Percentiles rank a stretch among this genome's conserved stretches.
Conservation (phyloP, 2,113 vertebrate species). For the Brienomyrus brachyistius region DNA sequence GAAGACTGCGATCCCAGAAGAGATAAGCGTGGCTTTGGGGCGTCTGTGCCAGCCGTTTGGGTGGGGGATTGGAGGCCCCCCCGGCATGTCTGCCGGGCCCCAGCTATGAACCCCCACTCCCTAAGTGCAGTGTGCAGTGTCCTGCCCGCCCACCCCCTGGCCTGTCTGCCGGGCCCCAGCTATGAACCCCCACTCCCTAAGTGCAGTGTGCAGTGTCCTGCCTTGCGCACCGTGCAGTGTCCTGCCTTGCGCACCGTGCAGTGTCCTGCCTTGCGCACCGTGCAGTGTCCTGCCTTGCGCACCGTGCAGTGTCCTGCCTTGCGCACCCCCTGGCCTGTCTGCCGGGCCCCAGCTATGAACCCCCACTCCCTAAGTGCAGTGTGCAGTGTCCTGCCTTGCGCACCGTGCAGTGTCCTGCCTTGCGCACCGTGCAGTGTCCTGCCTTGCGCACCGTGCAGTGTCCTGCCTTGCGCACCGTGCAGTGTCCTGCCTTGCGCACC, state of each 20-base stretch:
- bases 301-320: no score
- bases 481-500: no score
- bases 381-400: background rate
- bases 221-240: no score
- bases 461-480: no score
- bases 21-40: conserved; percentile 31
- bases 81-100: background rate
- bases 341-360: conserved; percentile 9
- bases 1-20: conserved; percentile 28
- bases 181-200: conserved; percentile 8
- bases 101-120: conserved; percentile 6
- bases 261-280: no score
- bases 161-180: background rate
- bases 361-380: background rate
- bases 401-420: no score
- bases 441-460: no score
- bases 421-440: no score
- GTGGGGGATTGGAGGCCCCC: background rate
- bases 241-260: no score
- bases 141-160: background rate
- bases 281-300: no score
- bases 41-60: conserved; percentile 16
- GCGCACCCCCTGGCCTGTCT: background rate
- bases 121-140: background rate
- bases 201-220: background rate